Conservation (phyloP, 2,888 invertebrate genomes). For the Onthophagus sagittarius region DNA sequence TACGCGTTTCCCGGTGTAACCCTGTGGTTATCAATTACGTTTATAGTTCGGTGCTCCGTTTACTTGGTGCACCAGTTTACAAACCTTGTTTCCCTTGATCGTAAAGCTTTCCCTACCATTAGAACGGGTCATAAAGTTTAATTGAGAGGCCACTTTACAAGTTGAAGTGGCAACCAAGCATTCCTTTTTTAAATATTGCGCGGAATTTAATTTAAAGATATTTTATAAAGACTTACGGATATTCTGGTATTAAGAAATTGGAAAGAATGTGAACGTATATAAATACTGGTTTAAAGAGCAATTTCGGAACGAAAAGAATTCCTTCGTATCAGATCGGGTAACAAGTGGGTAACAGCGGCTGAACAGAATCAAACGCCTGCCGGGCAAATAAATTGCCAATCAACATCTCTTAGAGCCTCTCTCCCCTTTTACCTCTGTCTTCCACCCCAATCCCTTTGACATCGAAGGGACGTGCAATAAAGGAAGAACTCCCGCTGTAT, state of each 20-base stretch:
- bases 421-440: constrained; percentile 32
- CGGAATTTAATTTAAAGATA: too few relatives aligned
- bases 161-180: background rate
- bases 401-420: constrained; percentile 43
- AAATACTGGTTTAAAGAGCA: background rate
- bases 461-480: constrained; percentile 30
- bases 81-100: background rate
- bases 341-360: constrained; percentile 28
- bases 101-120: background rate
- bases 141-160: background rate
- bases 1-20: background rate
- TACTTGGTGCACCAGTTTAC: background rate
- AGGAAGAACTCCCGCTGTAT: constrained; percentile 31
- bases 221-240: too few relatives aligned
- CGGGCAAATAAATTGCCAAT: constrained; percentile 49
- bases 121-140: background rate
- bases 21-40: background rate
- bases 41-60: background rate
- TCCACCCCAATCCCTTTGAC: constrained; percentile 26
- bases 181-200: background rate
- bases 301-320: constrained; percentile 7
- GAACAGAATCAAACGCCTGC: constrained; percentile 42
- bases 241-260: background rate
- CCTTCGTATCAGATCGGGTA: constrained; percentile 17
- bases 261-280: background rate